Evolutionary conservation across 2,797 vertebrate species (phyloP), one percentile per base, ranked within the genome.

Genomic region (Oreortyx pictus): DNA sequence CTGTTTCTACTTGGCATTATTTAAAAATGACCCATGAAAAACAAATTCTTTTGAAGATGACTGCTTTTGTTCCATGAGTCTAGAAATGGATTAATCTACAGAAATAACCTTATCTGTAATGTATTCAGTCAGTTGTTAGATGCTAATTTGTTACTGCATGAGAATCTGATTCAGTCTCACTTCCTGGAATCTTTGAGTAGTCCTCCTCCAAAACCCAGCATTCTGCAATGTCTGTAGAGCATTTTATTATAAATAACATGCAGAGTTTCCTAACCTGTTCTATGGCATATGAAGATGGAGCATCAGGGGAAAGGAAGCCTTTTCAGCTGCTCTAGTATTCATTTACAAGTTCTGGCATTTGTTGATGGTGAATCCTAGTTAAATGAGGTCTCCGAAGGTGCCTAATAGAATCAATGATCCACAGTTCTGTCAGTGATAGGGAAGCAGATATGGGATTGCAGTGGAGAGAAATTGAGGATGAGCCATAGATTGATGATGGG

Each of bases 321-420:
- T 44, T 90, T 74, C 57, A 77, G 54, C 1, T 15, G 5, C 27
- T 82, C 41, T 79, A 4, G 9, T 59, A 37, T 89, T 94, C 68
- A 41, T 54, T 89, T 82, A 46, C 46, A 50, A 56, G 29, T 70
- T 35, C 82, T 79, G 71, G 66, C 77, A 17, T 54, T 49, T 8
- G 1, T 39, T 88, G 57, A 20, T 66, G 33, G 85, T 24, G 89
- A 91, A 73, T 70, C 56, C 56, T 86, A 66, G 92, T 93, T 91
- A 93, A 93, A 81, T 83, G 25, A 59, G 2, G 5, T 93, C 87
- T 1, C 0, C 41, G 46, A 66, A 56, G 62, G 72, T 75, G 35
- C 72, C 41, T 85, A 61, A 87, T 62, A 83, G 68, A 70, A 61
- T 65, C 52, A 29, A 25, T 77, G 79, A 86, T 92, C 62, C 85